Conservation (phyloP, 2,888 invertebrate genomes). For the Lathronympha strigana region DNA sequence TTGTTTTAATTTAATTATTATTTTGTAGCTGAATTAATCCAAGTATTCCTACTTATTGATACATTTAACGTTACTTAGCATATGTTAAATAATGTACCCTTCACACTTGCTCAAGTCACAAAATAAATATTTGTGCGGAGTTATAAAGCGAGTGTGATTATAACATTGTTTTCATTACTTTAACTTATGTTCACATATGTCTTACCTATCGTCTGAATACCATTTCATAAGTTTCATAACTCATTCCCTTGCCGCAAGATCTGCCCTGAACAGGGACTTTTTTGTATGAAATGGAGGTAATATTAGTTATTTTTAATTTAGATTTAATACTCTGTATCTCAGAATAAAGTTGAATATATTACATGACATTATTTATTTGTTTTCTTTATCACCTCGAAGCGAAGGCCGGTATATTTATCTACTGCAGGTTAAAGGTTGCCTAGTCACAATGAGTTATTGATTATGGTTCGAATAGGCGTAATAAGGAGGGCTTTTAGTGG, state of each 20-base stretch:
- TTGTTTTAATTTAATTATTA: constrained; percentile 81
- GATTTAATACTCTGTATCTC: constrained; percentile 46
- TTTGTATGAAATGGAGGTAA: constrained; percentile 78
- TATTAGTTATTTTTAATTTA: constrained; percentile 50
- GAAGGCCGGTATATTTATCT: constrained; percentile 30
- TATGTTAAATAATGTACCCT: constrained; percentile 30
- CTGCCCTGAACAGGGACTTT: constrained; percentile 74
- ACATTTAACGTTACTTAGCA: constrained; percentile 47
- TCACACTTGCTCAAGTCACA: constrained; percentile 10
- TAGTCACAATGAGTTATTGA: constrained; percentile 33
- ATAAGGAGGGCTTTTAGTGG: constrained; percentile 22
- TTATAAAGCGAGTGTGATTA: constrained; percentile 13
- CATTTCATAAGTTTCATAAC: constrained; percentile 64
- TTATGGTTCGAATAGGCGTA: constrained; percentile 25
- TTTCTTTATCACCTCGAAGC: constrained; percentile 35
- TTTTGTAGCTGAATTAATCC: constrained; percentile 69
- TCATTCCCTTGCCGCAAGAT: constrained; percentile 51
- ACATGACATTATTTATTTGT: constrained; percentile 39
- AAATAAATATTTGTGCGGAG: background rate
- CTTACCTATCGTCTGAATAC: constrained; percentile 50
- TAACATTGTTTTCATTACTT: constrained; percentile 34
- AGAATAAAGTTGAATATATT: constrained; percentile 41
- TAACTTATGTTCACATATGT: constrained; percentile 27
- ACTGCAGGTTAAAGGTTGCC: constrained; percentile 29
- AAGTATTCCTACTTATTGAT: constrained; percentile 66